Conservation (phyloP, 2,888 invertebrate genomes). For the Protophormia terraenovae region DNA sequence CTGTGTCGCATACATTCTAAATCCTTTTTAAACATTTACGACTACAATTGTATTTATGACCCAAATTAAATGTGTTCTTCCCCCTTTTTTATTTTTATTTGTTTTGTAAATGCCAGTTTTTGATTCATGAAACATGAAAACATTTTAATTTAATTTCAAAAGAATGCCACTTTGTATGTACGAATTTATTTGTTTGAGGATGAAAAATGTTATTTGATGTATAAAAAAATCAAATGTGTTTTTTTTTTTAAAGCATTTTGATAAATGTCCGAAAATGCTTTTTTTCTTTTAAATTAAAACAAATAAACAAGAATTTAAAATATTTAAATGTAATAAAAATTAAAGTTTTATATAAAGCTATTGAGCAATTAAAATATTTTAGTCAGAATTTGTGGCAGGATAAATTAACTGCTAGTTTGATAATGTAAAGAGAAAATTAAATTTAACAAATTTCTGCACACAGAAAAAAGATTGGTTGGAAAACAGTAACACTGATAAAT, state of each 20-base stretch:
- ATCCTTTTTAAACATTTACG: constrained; percentile 38
- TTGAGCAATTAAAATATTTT: too few species aligned
- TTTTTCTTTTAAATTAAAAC: too few species aligned
- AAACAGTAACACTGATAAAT: too few species aligned
- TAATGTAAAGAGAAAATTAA: too few species aligned
- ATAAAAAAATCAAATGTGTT: background rate
- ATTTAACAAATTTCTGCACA: too few species aligned
- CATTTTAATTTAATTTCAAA: constrained; percentile 9
- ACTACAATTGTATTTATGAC: constrained; percentile 26
- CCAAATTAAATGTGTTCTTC: constrained; percentile 47
- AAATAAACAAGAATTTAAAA: too few species aligned
- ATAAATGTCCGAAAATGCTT: background rate
- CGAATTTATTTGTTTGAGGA: background rate
- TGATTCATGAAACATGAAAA: constrained; percentile 22
- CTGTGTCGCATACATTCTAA: constrained; percentile 6
- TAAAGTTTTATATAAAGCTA: too few species aligned
- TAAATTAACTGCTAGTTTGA: too few species aligned
- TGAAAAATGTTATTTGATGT: background rate
- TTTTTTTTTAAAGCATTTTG: background rate
- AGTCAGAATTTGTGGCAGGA: too few species aligned
- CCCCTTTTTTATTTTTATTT: constrained; percentile 18
- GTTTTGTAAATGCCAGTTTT: constrained; percentile 16
- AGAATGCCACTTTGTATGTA: background rate
- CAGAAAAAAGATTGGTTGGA: too few species aligned
- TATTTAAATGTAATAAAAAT: too few species aligned